These are phyloP conservation scores for Pagetopsis macropterus DNA, from an alignment of 2,797 vertebrate genomes.

Conservation along the genomic window DNA sequence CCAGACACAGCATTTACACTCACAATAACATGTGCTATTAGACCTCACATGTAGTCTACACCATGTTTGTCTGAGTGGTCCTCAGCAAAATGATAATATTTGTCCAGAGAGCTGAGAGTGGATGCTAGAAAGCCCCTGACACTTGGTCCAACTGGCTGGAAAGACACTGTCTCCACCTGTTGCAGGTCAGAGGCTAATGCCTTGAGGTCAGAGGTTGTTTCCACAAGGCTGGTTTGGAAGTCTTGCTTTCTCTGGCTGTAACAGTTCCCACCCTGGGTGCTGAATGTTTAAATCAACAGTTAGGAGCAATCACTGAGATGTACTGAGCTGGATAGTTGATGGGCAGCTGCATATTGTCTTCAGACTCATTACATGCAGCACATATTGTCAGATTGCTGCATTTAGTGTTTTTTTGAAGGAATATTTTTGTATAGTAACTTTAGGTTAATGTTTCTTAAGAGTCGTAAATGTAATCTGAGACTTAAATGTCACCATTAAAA, in stretches of 20 bases:
- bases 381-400: not conserved
- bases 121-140: constrained; percentile 70
- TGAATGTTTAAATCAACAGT: constrained; percentile 78
- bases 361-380: not conserved
- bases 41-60: constrained; percentile 84
- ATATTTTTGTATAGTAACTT: not conserved
- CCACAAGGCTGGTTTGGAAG: constrained; percentile 74
- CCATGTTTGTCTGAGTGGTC: constrained; percentile 72
- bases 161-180: constrained; percentile 87
- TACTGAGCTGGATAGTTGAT: constrained; percentile 18
- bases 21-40: constrained; percentile 73
- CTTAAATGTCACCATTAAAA: constrained; percentile 17
- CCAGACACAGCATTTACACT: constrained; percentile 81
- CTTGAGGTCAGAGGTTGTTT: constrained; percentile 82
- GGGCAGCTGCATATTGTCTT: constrained; percentile 5
- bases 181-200: constrained; percentile 84
- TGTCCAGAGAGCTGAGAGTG: constrained; percentile 72
- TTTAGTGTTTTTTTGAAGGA: not conserved
- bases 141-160: constrained; percentile 68
- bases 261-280: constrained; percentile 74
- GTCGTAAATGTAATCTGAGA: not conserved
- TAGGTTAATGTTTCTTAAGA: not conserved
- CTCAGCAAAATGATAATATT: constrained; percentile 86
- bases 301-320: constrained; percentile 40
- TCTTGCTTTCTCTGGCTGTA: constrained; percentile 76